Conservation (phyloP, 2,888 invertebrate species). For the Frankliniella intonsa region DNA sequence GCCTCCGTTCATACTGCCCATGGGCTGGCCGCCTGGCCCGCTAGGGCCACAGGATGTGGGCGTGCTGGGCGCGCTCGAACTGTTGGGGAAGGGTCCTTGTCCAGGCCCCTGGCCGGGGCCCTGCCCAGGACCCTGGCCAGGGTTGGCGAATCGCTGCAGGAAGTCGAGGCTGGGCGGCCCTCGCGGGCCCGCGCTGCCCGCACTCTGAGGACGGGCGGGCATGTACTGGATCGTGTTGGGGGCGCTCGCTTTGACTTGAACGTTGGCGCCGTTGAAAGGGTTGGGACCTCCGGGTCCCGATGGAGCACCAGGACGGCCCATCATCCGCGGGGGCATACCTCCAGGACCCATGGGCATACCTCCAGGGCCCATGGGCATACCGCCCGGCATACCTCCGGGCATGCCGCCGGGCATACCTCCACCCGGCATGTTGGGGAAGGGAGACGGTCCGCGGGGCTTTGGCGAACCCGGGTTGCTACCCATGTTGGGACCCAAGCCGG, state of each 20-base stretch:
- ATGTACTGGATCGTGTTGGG: constrained; percentile 98
- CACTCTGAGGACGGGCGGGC: constrained; percentile 84
- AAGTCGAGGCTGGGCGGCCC: constrained; percentile 87
- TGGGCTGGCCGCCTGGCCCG: constrained; percentile 38
- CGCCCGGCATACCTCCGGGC: constrained; percentile 47
- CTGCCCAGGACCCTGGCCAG: constrained; percentile 48
- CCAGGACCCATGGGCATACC: constrained; percentile 47
- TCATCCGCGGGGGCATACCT: constrained; percentile 53
- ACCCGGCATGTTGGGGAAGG: constrained; percentile 47
- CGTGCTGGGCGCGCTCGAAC: constrained; percentile 1
- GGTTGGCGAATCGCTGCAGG: constrained; percentile 77
- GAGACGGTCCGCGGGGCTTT: constrained; percentile 45
- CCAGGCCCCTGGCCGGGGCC: constrained; percentile 33
- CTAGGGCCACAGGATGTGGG: neutral
- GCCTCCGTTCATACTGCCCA: constrained; percentile 43
- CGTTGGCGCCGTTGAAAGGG: constrained; percentile 71
- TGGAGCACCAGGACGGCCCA: constrained; percentile 60
- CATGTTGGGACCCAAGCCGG: constrained; percentile 45
- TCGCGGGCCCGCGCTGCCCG: constrained; percentile 63
- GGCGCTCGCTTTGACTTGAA: constrained; percentile 86
- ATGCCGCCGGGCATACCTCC: constrained; percentile 43
- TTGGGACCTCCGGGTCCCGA: constrained; percentile 47
- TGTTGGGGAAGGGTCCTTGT: constrained; percentile 28
- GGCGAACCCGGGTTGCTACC: constrained; percentile 41
- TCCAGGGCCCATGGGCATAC: constrained; percentile 51